phyloP scores from a whole-genome alignment of 2,797 vertebrate genomes.

The Microctenopoma steveboyesi region DNA sequence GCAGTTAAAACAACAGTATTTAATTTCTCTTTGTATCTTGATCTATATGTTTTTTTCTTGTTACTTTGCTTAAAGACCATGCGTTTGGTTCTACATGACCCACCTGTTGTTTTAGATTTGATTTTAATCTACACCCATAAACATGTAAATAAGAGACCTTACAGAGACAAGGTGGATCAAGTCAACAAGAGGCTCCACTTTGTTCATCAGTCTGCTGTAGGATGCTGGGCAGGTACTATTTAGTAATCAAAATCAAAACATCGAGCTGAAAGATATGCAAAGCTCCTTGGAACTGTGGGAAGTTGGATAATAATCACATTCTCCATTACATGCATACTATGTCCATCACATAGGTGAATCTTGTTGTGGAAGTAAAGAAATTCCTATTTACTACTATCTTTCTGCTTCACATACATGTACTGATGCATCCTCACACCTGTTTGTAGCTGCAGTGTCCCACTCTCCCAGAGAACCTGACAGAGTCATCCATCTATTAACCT shows the following conservation, averaged over 20 bases:
- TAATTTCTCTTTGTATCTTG: background rate
- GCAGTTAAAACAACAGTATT: slow-evolving; percentile 1
- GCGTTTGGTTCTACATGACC: background rate
- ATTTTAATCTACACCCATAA: background rate
- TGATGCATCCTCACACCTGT: slow-evolving; percentile 27
- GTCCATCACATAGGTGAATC: background rate
- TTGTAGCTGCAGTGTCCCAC: slow-evolving; percentile 25
- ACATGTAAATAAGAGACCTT: background rate
- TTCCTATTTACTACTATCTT: background rate
- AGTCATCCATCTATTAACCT: too few relatives aligned
- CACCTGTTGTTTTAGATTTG: too few relatives aligned
- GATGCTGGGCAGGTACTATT: background rate
- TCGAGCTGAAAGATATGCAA: background rate
- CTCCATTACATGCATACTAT: background rate
- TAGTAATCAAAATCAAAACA: background rate
- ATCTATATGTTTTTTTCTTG: background rate
- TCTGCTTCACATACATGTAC: slow-evolving; percentile 20
- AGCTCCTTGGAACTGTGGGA: background rate
- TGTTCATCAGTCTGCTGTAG: background rate
- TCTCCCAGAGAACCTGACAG: slow-evolving; percentile 36
- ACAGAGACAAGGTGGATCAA: background rate
- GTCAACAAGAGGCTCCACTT: background rate
- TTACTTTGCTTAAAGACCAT: background rate
- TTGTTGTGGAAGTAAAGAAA: background rate
- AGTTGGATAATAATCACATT: background rate